These are phyloP conservation scores for Diacarnus erythraeanus DNA, from an alignment of 37 sponge, comb jelly and placozoan genomes.

Conservation along the genomic window DNA sequence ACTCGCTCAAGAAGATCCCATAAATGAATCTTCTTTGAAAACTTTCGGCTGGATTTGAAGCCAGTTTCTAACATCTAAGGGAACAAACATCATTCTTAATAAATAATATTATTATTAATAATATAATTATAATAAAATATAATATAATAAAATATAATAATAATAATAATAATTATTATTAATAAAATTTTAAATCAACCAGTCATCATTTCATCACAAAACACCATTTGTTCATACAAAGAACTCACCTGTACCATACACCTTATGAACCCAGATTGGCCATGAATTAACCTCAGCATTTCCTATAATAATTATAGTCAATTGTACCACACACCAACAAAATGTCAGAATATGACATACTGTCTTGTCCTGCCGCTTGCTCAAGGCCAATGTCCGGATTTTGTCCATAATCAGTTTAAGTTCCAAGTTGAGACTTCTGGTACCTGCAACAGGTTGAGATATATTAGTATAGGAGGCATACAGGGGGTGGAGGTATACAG, in stretches of 20 bases:
- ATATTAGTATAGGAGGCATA: too few species aligned
- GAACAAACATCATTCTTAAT: too few species aligned
- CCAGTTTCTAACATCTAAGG: slow-evolving; percentile 30
- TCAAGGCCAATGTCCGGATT: slow-evolving; percentile 12
- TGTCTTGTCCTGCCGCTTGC: slow-evolving; percentile 6
- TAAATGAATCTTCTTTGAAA: slow-evolving; percentile 37
- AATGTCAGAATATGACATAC: slow-evolving; percentile 8
- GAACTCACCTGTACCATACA: slow-evolving; percentile 48
- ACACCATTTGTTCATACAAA: too few species aligned
- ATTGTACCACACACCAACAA: neutral
- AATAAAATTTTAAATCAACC: too few species aligned
- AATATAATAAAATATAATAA: too few species aligned
- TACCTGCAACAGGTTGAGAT: too few species aligned
- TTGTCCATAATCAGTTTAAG: slow-evolving; percentile 37
- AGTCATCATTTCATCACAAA: too few species aligned
- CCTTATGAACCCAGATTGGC: neutral
- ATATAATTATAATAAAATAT: too few species aligned
- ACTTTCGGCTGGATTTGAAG: slow-evolving; percentile 48
- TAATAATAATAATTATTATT: too few species aligned
- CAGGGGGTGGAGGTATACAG: neutral
- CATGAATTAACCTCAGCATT: slow-evolving; percentile 13
- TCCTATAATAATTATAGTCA: slow-evolving; percentile 1
- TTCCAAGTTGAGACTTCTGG: neutral
- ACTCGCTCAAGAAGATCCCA: slow-evolving; percentile 62
- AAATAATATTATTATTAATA: too few species aligned